Evolutionary conservation across 2,797 vertebrate genomes (phyloP), one percentile per base, ranked within the genome.

Genomic region (Pangasius sanitwongsei): DNA sequence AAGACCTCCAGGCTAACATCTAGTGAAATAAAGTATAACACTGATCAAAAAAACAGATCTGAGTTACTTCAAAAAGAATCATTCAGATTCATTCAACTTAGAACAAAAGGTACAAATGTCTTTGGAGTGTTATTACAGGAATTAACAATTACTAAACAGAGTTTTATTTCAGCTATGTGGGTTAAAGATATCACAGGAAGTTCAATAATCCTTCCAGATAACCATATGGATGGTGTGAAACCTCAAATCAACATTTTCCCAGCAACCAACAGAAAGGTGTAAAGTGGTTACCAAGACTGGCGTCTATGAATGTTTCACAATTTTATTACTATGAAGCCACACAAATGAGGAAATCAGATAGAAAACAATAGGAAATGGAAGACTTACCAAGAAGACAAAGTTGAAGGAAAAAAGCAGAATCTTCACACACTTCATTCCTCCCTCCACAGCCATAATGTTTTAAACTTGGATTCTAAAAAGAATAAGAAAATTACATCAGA

Each of bases 371-470:
- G 25, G 23, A 25, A 75, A 75, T 6, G 2, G 20, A 41, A 18
- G 48, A 97, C 98, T 98, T 92, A 98, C 98, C 96, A 96, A 98
- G 88, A 98, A 98, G 74, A 97, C 93, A 90, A 98, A 95, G 95
- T 98, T 97, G 89, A 97, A 97, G 41, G 97, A 83, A 92, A 98
- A 97, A 57, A 98, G 91, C 89, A 98, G 92, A 89, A 93, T 96
- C 94, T 98, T 98, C 89, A 98, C 94, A 80, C 96, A 97, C 85
- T 96, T 97, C 95, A 97, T 95, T 84, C 96, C 96, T 75, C 97
- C 97, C 90, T 96, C 97, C 7, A 41, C 20, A 25, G 37, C 2
- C 34, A 98, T 98, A 94, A 53, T 93, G 93, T 91, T 61, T 83
- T 44, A 82, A 7, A 91, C 91, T 82, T 55, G 20, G 31, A 89